Evolutionary conservation across 2,888 invertebrate genomes (phyloP), one percentile per base, ranked within the genome.

Genomic region (Pristionchus japonicus): DNA sequence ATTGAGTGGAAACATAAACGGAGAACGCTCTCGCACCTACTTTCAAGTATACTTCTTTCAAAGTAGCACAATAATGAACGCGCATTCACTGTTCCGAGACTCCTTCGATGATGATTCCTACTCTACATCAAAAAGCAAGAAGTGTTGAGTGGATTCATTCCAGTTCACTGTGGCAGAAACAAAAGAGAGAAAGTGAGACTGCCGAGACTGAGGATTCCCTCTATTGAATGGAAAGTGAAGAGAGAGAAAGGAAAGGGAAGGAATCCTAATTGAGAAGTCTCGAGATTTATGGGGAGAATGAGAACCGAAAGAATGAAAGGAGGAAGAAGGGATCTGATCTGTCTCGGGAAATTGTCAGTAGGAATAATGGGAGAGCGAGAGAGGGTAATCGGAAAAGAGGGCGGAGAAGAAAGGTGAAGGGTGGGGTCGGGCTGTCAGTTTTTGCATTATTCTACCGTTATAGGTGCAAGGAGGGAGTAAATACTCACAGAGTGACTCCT

Each of bases 261-360:
- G 80, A 49, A 47, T 80, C 27, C 43, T 80, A 80, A 49, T 47
- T 80, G 43, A 47, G 27, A 80, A 80, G 47, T 43, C 31, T 23
- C 13, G 47, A 43, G 80, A 47, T 43, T 80, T 23, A 27, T n/a
- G 70, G 67, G 52, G n/a, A 86, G 20, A 64, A 74, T 80, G 88
- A 83, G 86, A 84, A 77, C 52, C n/a, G 84, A 64, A 27, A 85
- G 67, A 88, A 89, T 77, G 85, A 40, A 43, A 64, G 67, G 67
- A 83, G n/a, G n/a, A n/a, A 82, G 43, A 80, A 47, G 80, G 80
- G 37, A 70, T 70, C 70, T 37, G 80, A 80, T 15, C 43, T 80
- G 47, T n/a, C n/a, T n/a, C n/a, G n/a, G 77, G 52, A 47, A 64
- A 80, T 70, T 83, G 85, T 85, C 82, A 80, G 57, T 67, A 80